These are phyloP conservation scores for Drosophila neotestacea DNA, from an alignment of 2,888 invertebrate genomes.

Conservation along the genomic window DNA sequence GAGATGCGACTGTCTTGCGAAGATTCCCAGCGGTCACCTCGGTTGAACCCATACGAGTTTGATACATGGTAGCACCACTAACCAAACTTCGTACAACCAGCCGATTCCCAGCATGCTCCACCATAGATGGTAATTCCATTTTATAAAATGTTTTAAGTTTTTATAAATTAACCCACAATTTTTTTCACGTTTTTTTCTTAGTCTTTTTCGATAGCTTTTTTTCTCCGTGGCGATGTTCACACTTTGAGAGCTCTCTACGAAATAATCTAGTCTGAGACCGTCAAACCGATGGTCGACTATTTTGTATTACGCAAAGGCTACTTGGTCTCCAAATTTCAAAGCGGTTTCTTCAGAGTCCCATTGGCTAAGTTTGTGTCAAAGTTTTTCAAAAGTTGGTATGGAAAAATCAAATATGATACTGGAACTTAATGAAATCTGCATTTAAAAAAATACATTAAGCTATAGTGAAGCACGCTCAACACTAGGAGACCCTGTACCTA, in stretches of 20 bases:
- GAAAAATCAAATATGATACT: background rate
- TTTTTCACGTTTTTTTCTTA: background rate
- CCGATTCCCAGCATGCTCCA: conserved; percentile 87
- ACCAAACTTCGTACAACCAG: conserved; percentile 88
- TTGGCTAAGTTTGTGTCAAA: background rate
- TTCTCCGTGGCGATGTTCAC: conserved; percentile 47
- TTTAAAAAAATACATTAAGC: background rate
- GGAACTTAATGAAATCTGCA: background rate
- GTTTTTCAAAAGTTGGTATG: conserved; percentile 36
- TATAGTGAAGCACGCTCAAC: too few species aligned
- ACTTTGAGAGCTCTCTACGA: conserved; percentile 22
- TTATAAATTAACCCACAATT: background rate
- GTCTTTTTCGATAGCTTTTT: conserved; percentile 7
- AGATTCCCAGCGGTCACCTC: background rate
- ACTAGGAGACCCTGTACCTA: too few species aligned
- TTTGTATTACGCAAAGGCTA: conserved; percentile 54
- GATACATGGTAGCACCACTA: conserved; percentile 86
- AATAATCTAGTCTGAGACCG: conserved; percentile 36
- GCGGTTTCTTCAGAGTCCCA: conserved; percentile 36
- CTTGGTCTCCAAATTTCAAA: conserved; percentile 36
- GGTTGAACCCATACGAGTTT: conserved; percentile 56
- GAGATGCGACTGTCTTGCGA: background rate
- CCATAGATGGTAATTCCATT: conserved; percentile 88
- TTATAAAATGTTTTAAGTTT: background rate
- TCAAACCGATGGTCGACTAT: conserved; percentile 43